Evolutionary conservation across 2,113 vertebrate genomes (phyloP), one percentile per base, ranked within the genome.

Genomic region (Anseranas semipalmata): DNA sequence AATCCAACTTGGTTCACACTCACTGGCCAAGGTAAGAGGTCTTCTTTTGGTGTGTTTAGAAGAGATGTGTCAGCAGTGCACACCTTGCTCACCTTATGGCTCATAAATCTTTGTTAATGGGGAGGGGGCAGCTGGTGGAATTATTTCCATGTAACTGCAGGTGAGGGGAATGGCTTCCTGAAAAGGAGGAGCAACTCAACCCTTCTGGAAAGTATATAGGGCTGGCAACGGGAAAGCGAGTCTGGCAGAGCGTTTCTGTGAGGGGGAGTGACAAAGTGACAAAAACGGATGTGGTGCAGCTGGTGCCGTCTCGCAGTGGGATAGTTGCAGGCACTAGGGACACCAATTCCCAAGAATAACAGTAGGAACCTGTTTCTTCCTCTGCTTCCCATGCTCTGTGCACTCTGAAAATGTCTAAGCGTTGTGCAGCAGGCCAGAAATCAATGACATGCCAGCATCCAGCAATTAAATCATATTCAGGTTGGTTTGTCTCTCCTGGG

Each of bases 231-330:
- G 27, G 83, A 24, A 39, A 84, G 50, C 5, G 27, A 89, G 93
- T 7, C 94, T 92, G 92, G 92, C 92, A 96, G 86, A 84, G 76
- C 8, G 8, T 15, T 87, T 52, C 76, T 85, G 79, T 90, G 96
- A 85, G 90, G 87, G 75, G 92, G 85, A 94, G 93, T 94, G 92
- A 95, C 76, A 78, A 48, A 85, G 90, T 32, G 95, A 95, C 87
- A 91, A 79, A 90, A 90, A 35, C 8, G 83, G 90, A 92, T 92
- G 60, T 94, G 79, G 65, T 92, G 80, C 92, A 95, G 92, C 92
- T 88, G 90, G 85, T 95, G 95, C 77, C 77, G 83, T 93, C 85
- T 96, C 17, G 0, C 77, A 92, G 66, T 71, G 91, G 89, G 77
- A 70, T 84, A 45, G 74, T 73, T 86, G 86, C 77, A 96, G 80